These are phyloP conservation scores for Pocota personata DNA, from an alignment of 2,888 invertebrate species.

Conservation along the genomic window DNA sequence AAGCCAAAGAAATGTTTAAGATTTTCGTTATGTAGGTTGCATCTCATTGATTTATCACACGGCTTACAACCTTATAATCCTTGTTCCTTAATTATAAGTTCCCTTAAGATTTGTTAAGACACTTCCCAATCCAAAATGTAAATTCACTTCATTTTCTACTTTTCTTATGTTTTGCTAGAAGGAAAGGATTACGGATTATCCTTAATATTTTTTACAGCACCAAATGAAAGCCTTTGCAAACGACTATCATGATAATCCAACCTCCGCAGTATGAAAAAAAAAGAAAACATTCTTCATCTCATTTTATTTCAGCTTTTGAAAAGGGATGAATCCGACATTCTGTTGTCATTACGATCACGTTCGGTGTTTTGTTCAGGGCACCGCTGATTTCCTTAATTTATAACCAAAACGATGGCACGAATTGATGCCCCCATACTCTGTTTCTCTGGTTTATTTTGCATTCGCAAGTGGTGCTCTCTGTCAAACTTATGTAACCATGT, in stretches of 20 bases:
- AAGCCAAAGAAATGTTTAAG: too few relatives aligned
- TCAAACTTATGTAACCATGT: conserved; percentile 21
- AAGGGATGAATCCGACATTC: not conserved
- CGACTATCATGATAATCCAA: conserved; percentile 15
- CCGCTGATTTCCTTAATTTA: conserved; percentile 63
- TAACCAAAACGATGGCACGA: conserved; percentile 45
- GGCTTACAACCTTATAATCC: not conserved
- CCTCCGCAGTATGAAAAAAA: not conserved
- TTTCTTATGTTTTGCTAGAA: not conserved
- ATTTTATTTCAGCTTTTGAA: not conserved
- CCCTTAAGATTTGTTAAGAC: conserved; percentile 34
- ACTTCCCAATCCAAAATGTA: conserved; percentile 32
- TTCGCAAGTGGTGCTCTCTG: conserved; percentile 14
- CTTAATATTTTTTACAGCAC: not conserved
- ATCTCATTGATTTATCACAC: conserved; percentile 22
- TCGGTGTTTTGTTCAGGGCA: conserved; percentile 29
- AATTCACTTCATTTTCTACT: conserved; percentile 46
- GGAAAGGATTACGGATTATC: conserved; percentile 23
- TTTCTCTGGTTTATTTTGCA: not conserved
- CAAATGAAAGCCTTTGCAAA: not conserved
- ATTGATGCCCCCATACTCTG: not conserved
- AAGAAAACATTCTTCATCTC: not conserved
- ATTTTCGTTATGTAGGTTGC: not conserved
- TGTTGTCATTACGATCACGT: conserved; percentile 36
- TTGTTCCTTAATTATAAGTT: conserved; percentile 11